Evolutionary conservation across 2,113 vertebrate genomes (phyloP).

Genomic region (Odontesthes bonariensis): DNA sequence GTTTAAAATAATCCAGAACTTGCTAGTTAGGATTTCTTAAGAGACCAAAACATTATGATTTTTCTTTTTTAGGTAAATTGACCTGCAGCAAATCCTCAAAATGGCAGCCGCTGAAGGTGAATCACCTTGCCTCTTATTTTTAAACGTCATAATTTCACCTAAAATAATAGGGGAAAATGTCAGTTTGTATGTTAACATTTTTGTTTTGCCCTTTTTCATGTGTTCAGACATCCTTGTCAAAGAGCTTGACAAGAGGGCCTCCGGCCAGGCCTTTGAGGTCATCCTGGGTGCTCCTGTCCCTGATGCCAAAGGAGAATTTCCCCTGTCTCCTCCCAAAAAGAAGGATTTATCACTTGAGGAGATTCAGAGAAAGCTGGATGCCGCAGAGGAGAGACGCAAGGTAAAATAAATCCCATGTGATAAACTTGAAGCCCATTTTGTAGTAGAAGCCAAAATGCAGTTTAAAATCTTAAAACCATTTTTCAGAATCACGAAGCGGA

Average conservation of each 20-base stretch:
- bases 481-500: constrained; percentile 93
- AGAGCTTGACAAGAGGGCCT: constrained; percentile 96
- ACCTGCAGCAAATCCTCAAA: constrained; percentile 40
- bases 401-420: constrained; percentile 68
- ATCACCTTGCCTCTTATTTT: no score
- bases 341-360: constrained; percentile 96
- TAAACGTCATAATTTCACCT: no score
- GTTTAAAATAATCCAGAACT: constrained; percentile 31
- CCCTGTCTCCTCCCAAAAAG: constrained; percentile 92
- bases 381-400: constrained; percentile 97
- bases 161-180: neutral
- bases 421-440: no score
- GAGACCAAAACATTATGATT: neutral
- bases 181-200: neutral
- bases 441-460: no score
- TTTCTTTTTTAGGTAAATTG: constrained; percentile 33
- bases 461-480: neutral
- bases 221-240: constrained; percentile 92
- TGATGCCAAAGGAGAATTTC: constrained; percentile 90
- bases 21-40: neutral
- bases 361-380: constrained; percentile 96
- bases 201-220: neutral
- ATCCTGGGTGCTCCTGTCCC: constrained; percentile 88
- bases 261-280: constrained; percentile 97
- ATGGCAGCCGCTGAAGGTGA: constrained; percentile 80